phyloP scores from a whole-genome alignment of 2,113 vertebrate species.

The Plecotus auritus region DNA sequence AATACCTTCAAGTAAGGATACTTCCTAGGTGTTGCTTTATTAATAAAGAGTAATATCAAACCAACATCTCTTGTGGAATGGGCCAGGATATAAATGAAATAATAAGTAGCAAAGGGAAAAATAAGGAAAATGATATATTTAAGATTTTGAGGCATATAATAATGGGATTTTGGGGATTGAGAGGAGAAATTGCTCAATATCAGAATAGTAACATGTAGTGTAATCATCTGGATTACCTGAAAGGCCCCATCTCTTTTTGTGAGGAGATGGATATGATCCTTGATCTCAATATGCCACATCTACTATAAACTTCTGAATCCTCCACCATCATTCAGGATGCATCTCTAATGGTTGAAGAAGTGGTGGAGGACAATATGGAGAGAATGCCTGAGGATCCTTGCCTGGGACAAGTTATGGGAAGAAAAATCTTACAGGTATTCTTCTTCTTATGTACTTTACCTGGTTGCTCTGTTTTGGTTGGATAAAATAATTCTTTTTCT shows the following conservation, averaged over 20 bases:
- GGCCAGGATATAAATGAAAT: constrained; percentile 16
- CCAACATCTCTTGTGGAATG: constrained; percentile 14
- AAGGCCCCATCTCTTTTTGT: constrained; percentile 49
- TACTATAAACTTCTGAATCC: constrained; percentile 72
- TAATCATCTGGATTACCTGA: constrained; percentile 44
- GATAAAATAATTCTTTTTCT: constrained; percentile 11
- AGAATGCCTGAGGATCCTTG: constrained; percentile 55
- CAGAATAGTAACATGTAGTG: constrained; percentile 39
- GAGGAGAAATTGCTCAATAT: constrained; percentile 16
- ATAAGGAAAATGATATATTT: not conserved
- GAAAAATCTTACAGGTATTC: constrained; percentile 72
- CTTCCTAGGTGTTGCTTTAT: constrained; percentile 14
- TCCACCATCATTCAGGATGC: constrained; percentile 73
- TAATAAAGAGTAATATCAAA: not conserved
- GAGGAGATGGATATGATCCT: constrained; percentile 66
- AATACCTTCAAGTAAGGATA: not conserved
- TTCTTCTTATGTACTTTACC: constrained; percentile 49
- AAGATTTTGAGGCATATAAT: not conserved
- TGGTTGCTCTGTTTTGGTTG: constrained; percentile 41
- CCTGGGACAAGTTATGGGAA: constrained; percentile 59
- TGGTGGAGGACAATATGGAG: constrained; percentile 59
- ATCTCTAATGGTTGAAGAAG: constrained; percentile 66
- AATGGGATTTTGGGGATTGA: not conserved
- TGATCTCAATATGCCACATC: constrained; percentile 58
- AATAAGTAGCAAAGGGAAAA: constrained; percentile 18